These are phyloP conservation scores for Eustalomyia histrio DNA, from an alignment of 2,888 invertebrate genomes.

Conservation along the genomic window DNA sequence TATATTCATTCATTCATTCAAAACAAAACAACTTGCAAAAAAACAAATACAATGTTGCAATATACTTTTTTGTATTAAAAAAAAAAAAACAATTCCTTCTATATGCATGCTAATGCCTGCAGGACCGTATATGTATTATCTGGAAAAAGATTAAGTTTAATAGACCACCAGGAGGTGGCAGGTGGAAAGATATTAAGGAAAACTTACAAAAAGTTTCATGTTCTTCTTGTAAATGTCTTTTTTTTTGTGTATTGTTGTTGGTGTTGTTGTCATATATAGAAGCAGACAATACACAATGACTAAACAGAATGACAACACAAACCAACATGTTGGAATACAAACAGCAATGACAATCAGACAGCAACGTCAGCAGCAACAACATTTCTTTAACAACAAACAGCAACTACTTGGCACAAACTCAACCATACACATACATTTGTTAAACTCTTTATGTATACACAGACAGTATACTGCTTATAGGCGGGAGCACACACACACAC, in stretches of 20 bases:
- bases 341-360: conserved; percentile 4
- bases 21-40: background rate
- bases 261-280: background rate
- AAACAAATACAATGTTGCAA: conserved; percentile 30
- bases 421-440: background rate
- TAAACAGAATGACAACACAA: background rate
- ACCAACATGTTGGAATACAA: conserved; percentile 10
- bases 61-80: background rate
- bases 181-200: conserved; percentile 21
- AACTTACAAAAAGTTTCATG: conserved; percentile 29
- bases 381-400: conserved; percentile 14
- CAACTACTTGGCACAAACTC: too few relatives aligned
- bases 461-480: too few relatives aligned
- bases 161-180: conserved; percentile 18
- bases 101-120: conserved; percentile 35
- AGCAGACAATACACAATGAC: conserved; percentile 5
- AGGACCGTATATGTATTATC: background rate
- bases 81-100: conserved; percentile 13
- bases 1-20: conserved; percentile 19
- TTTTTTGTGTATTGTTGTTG: background rate
- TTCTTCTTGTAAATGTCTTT: background rate
- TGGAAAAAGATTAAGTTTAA: background rate
- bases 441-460: too few relatives aligned
- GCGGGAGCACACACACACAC: too few relatives aligned
- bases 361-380: conserved; percentile 12